phyloP scores from a whole-genome alignment of 1,140 invertebrate genomes.

The Rhyacophila brunnea region DNA sequence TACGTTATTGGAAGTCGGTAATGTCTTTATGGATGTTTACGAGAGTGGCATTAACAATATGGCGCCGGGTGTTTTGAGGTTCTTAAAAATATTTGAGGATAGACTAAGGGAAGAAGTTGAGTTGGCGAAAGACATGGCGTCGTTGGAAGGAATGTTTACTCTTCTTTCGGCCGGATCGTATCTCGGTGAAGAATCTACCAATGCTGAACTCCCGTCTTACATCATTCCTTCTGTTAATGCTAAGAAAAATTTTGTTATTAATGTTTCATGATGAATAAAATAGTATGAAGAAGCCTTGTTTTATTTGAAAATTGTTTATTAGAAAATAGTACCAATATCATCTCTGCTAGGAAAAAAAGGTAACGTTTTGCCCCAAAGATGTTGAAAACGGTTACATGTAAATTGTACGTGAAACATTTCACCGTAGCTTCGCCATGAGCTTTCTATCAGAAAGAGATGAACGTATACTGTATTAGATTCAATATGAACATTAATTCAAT shows the following conservation, averaged over 20 bases:
- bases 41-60: conserved; percentile 59
- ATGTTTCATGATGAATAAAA: conserved; percentile 47
- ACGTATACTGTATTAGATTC: too few species aligned
- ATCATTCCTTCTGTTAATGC: conserved; percentile 58
- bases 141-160: conserved; percentile 68
- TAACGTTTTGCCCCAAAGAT: too few species aligned
- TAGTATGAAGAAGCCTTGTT: too few species aligned
- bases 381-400: too few species aligned
- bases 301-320: too few species aligned
- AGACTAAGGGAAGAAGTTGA: conserved; percentile 67
- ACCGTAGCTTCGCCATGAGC: too few species aligned
- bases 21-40: conserved; percentile 73
- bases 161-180: conserved; percentile 63
- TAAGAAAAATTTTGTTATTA: conserved; percentile 61
- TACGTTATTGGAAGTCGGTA: conserved; percentile 70
- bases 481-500: too few species aligned
- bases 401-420: too few species aligned
- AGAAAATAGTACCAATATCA: too few species aligned
- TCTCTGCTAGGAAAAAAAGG: too few species aligned
- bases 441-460: too few species aligned
- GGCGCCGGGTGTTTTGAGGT: conserved; percentile 56
- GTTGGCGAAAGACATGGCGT: conserved; percentile 59
- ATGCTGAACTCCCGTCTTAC: conserved; percentile 39
- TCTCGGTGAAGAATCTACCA: conserved; percentile 38
- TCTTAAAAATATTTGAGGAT: conserved; percentile 60